phyloP scores from a whole-genome alignment of 2,797 vertebrate genomes.

The Cuculus canorus region DNA sequence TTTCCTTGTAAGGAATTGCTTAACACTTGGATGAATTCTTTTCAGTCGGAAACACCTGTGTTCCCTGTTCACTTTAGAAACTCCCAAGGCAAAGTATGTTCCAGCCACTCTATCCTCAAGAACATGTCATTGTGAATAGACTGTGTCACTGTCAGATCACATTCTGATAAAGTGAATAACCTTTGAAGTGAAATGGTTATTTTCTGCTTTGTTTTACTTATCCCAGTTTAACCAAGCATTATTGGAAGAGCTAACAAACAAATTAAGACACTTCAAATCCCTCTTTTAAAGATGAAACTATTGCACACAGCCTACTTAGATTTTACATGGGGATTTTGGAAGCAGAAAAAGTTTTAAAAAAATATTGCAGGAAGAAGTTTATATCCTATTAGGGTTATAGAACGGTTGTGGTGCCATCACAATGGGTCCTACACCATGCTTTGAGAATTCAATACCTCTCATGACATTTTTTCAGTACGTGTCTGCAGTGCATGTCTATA shows the following conservation, averaged over 20 bases:
- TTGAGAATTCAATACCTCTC: neutral
- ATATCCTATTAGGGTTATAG: neutral
- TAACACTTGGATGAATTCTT: neutral
- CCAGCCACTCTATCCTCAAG: neutral
- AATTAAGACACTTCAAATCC: neutral
- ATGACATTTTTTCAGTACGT: neutral
- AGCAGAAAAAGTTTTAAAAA: neutral
- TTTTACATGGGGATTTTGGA: neutral
- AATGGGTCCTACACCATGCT: neutral
- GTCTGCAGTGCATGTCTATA: neutral
- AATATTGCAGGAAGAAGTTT: neutral
- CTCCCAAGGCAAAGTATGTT: slow-evolving; percentile 43
- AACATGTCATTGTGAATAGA: neutral
- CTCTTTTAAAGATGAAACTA: neutral
- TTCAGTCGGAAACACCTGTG: neutral
- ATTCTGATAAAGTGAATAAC: neutral
- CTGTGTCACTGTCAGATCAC: neutral
- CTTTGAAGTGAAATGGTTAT: slow-evolving; percentile 8
- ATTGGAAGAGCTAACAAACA: neutral
- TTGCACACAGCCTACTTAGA: neutral
- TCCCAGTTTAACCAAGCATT: neutral
- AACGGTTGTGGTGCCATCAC: neutral
- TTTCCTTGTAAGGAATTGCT: neutral
- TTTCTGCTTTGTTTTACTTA: slow-evolving; percentile 25
- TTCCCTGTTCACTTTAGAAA: slow-evolving; percentile 11